These are phyloP conservation scores for Agrypnus murinus DNA, from an alignment of 2,888 invertebrate species.

Conservation along the genomic window DNA sequence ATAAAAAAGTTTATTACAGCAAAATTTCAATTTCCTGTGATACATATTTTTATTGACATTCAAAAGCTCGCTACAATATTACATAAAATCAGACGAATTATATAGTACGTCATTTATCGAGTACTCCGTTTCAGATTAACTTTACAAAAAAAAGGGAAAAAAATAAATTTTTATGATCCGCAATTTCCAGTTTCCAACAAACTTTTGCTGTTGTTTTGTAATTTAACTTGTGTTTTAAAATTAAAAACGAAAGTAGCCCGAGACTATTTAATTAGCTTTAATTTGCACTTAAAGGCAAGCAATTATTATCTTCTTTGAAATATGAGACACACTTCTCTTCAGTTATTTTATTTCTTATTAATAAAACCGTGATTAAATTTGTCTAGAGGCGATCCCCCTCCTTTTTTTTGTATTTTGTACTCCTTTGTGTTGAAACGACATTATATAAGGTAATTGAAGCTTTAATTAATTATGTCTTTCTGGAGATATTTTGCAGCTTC, in stretches of 20 bases:
- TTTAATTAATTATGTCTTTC: conserved; percentile 23
- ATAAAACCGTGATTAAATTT: too few species aligned
- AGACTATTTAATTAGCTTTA: background rate
- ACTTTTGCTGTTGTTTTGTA: too few species aligned
- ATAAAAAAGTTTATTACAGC: too few species aligned
- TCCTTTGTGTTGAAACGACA: conserved; percentile 5
- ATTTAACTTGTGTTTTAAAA: too few species aligned
- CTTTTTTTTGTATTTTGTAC: background rate
- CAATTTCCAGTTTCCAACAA: too few species aligned
- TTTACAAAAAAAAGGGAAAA: too few species aligned
- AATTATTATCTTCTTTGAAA: background rate
- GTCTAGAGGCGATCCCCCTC: too few species aligned
- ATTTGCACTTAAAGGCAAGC: background rate
- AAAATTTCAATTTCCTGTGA: conserved; percentile 14
- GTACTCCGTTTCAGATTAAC: too few species aligned
- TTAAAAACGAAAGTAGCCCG: background rate
- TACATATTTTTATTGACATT: background rate
- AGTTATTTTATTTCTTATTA: too few species aligned
- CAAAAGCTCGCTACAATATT: background rate
- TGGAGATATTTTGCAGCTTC: conserved; percentile 9
- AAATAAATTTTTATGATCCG: too few species aligned
- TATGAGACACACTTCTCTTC: background rate
- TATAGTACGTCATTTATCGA: too few species aligned
- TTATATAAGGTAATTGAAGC: conserved; percentile 18
- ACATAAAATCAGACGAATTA: too few species aligned